A percentile compares a stretch with the other conserved stretches of the same genome.
These are phyloP conservation scores for Panagrolaimus sp. DNA, from an alignment of 1,140 invertebrate species.

Conservation along the genomic window DNA sequence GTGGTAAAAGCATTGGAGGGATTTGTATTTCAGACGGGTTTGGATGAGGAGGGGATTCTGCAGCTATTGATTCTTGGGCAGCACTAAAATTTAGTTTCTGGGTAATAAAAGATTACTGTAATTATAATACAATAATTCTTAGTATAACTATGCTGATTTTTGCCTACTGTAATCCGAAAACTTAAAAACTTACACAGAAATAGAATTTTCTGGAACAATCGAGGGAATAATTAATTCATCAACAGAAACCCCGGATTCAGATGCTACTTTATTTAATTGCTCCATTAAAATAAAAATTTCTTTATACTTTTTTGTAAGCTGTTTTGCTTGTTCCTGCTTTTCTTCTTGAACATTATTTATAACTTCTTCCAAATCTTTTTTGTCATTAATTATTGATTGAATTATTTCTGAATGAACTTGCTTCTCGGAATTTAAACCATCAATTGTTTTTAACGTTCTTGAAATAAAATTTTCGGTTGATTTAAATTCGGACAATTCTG, in stretches of 20 bases:
- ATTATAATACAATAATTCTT: too few species aligned
- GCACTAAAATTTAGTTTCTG: not conserved
- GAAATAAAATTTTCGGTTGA: slow-evolving; percentile 11
- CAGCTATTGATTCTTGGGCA: not conserved
- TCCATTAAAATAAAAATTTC: not conserved
- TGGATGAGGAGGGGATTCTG: not conserved
- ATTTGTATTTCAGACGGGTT: not conserved
- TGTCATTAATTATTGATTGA: slow-evolving; percentile 35
- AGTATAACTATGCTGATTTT: too few species aligned
- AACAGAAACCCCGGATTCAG: not conserved
- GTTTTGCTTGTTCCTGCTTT: not conserved
- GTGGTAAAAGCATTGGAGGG: not conserved
- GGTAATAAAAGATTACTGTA: too few species aligned
- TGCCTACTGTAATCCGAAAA: not conserved
- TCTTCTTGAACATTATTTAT: not conserved
- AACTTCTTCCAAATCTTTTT: slow-evolving; percentile 7
- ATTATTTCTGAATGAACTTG: slow-evolving; percentile 32
- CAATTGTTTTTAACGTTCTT: slow-evolving; percentile 24
- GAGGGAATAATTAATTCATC: not conserved
- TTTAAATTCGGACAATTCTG: slow-evolving; percentile 16
- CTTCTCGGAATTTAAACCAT: slow-evolving; percentile 35
- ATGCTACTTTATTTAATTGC: not conserved
- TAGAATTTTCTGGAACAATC: not conserved
- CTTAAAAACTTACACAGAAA: not conserved
- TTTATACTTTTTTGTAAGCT: not conserved